A percentile compares a stretch with the other conserved stretches of the same genome.
phyloP scores from a whole-genome alignment of 2,113 vertebrate genomes.

The Smithornis capensis region DNA sequence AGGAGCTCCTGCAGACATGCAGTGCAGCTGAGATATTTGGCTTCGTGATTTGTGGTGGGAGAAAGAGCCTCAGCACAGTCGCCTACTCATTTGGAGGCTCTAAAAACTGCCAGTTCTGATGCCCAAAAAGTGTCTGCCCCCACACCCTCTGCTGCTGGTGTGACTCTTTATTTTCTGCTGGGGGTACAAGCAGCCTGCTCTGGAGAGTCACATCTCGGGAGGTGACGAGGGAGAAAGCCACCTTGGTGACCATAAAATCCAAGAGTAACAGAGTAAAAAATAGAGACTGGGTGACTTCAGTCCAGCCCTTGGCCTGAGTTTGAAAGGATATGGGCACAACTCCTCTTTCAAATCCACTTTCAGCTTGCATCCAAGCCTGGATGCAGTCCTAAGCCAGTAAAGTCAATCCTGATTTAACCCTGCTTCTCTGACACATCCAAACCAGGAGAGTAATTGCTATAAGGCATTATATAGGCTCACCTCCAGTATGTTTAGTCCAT shows the following conservation, averaged over 20 bases:
- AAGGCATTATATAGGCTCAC: background rate
- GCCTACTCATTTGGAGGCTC: slow-evolving; percentile 67
- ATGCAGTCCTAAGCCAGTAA: background rate
- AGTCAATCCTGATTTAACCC: background rate
- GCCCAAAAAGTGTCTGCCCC: slow-evolving; percentile 63
- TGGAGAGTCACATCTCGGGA: background rate
- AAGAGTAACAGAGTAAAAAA: background rate
- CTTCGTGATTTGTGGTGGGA: slow-evolving; percentile 68
- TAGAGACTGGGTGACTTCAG: background rate
- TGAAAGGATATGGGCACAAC: background rate
- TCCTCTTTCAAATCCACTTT: background rate
- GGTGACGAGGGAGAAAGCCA: background rate
- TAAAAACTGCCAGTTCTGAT: slow-evolving; percentile 69
- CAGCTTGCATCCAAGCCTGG: background rate
- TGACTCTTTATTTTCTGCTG: slow-evolving; percentile 55
- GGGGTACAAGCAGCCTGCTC: slow-evolving; percentile 35
- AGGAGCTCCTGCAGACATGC: slow-evolving; percentile 35
- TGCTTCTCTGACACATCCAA: background rate
- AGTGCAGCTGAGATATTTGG: slow-evolving; percentile 41
- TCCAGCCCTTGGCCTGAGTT: background rate
- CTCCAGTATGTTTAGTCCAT: background rate
- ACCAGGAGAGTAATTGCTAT: background rate
- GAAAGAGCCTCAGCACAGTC: slow-evolving; percentile 62
- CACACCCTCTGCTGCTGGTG: slow-evolving; percentile 69
- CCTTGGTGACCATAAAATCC: background rate